These are phyloP conservation scores for Terrapene triunguis DNA, from an alignment of 2,113 vertebrate species.

Conservation along the genomic window DNA sequence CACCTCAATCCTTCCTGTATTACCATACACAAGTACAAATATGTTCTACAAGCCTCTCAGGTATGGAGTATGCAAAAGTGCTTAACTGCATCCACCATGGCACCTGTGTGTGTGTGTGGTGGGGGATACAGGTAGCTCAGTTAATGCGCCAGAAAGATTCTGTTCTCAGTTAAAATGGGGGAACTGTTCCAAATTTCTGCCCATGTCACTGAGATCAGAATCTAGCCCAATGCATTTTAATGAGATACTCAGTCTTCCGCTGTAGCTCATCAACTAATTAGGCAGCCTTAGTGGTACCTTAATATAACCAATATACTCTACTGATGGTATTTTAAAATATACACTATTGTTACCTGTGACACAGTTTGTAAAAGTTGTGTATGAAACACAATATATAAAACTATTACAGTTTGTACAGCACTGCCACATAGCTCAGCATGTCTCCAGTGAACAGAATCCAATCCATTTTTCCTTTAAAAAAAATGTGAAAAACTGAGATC, in stretches of 20 bases:
- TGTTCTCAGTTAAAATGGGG: not conserved
- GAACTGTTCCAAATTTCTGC: not conserved
- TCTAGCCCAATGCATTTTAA: not conserved
- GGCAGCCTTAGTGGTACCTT: not conserved
- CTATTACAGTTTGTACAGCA: not conserved
- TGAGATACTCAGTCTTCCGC: not conserved
- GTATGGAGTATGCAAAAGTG: not conserved
- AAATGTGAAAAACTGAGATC: conserved; percentile 1
- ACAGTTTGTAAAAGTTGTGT: not conserved
- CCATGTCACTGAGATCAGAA: not conserved
- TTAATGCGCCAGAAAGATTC: not conserved
- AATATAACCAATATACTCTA: not conserved
- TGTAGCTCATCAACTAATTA: not conserved
- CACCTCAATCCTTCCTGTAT: not conserved
- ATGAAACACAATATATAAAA: not conserved
- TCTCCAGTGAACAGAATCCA: conserved; percentile 1
- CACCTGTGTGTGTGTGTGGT: not conserved
- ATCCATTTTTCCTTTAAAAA: not conserved
- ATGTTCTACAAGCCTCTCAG: not conserved
- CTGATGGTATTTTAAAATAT: not conserved
- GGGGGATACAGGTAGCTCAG: not conserved
- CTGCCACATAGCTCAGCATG: not conserved
- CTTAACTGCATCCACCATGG: not conserved
- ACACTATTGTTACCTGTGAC: not conserved
- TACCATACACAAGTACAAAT: not conserved